Conservation (phyloP, 2,888 invertebrate species). For the Drosophila putrida region DNA sequence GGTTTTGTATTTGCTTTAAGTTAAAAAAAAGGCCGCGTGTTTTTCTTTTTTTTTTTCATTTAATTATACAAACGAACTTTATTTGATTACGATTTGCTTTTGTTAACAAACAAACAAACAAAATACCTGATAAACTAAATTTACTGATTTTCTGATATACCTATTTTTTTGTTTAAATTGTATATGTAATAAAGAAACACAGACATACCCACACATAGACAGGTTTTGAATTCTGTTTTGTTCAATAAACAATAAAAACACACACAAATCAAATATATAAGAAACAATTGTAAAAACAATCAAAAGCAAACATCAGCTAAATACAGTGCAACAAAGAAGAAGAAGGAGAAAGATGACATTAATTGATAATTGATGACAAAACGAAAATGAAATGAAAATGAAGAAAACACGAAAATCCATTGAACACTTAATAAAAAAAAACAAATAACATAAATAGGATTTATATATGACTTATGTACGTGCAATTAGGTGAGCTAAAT, state of each 20-base stretch:
- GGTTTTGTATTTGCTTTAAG: conserved; percentile 31
- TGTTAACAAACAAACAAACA: conserved; percentile 19
- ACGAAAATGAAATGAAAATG: no score
- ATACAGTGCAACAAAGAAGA: conserved; percentile 41
- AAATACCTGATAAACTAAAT: conserved; percentile 1
- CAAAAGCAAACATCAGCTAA: conserved; percentile 25
- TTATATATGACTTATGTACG: conserved; percentile 54
- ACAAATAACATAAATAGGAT: conserved; percentile 38
- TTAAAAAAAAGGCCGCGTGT: conserved; percentile 20
- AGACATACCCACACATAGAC: conserved; percentile 50
- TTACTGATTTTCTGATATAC: conserved; percentile 2
- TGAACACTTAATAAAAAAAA: conserved; percentile 8
- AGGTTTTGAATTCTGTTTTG: conserved; percentile 68
- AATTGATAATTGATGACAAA: conserved; percentile 10
- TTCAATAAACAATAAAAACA: conserved; percentile 12
- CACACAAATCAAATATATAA: neutral
- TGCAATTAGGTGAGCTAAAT: conserved; percentile 68
- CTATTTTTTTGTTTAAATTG: neutral
- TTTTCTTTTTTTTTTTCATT: conserved; percentile 5
- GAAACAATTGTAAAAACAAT: conserved; percentile 40
- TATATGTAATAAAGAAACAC: conserved; percentile 18
- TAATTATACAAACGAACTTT: conserved; percentile 22
- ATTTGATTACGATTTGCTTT: conserved; percentile 18
- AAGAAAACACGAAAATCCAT: conserved; percentile 10
- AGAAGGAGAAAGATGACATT: neutral